A percentile compares a stretch with the other conserved stretches of the same genome.
Conservation (phyloP, 2,888 invertebrate species). For the Hirtodrosophila cameraria region DNA sequence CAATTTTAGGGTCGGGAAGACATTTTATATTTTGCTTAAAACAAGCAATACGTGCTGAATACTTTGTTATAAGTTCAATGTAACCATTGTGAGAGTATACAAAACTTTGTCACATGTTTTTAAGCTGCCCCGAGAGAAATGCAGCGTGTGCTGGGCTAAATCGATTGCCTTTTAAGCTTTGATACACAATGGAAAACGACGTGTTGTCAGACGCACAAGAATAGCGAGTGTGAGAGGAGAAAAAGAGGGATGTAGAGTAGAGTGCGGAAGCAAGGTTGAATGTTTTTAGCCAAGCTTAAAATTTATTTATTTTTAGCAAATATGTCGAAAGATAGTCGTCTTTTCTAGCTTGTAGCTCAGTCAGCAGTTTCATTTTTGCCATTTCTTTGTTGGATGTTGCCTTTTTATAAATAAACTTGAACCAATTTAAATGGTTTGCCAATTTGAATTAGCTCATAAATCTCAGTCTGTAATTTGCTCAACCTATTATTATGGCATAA, state of each 20-base stretch:
- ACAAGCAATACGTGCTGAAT: too few species aligned
- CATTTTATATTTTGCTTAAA: too few species aligned
- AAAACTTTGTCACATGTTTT: slow-evolving; percentile 21
- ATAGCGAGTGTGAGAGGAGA: not conserved
- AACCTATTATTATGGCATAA: slow-evolving; percentile 29
- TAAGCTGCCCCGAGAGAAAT: slow-evolving; percentile 24
- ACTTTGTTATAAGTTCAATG: not conserved
- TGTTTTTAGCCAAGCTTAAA: slow-evolving; percentile 21
- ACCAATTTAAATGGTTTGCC: slow-evolving; percentile 49
- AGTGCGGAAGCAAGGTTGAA: not conserved
- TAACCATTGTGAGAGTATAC: slow-evolving; percentile 7
- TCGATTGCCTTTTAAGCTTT: slow-evolving; percentile 50
- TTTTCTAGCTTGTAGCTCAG: slow-evolving; percentile 5
- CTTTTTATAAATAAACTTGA: slow-evolving; percentile 47
- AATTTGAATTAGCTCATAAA: slow-evolving; percentile 44
- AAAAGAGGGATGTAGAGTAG: not conserved
- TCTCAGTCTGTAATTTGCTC: slow-evolving; percentile 35
- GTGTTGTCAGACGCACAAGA: slow-evolving; percentile 3
- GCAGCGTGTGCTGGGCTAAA: slow-evolving; percentile 21
- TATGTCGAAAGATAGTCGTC: slow-evolving; percentile 1
- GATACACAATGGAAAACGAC: slow-evolving; percentile 36
- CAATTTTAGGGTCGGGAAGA: too few species aligned
- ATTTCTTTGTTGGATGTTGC: slow-evolving; percentile 2
- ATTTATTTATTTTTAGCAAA: not conserved
- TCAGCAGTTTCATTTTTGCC: slow-evolving; percentile 14